Conservation (phyloP, 2,113 vertebrate species). For the Nerophis ophidion region DNA sequence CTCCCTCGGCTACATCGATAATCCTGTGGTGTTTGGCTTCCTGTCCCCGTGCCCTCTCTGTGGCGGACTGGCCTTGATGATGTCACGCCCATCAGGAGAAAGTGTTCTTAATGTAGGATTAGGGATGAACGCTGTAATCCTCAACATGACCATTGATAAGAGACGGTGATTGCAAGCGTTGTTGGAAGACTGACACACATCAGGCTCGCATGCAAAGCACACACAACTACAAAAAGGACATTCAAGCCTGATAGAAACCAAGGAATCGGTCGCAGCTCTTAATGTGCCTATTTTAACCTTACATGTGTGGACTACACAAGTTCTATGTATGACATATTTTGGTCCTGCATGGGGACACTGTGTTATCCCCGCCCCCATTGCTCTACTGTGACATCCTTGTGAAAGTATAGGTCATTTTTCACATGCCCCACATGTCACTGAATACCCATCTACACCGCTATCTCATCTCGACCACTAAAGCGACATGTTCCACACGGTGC, state of each 20-base stretch:
- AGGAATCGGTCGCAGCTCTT: slow-evolving; percentile 4
- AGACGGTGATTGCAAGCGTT: slow-evolving; percentile 61
- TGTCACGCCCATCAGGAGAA: slow-evolving; percentile 61
- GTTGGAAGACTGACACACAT: slow-evolving; percentile 54
- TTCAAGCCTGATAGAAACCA: neutral
- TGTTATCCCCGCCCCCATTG: slow-evolving; percentile 19
- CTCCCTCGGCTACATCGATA: slow-evolving; percentile 40
- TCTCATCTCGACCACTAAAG: slow-evolving; percentile 53
- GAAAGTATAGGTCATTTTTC: slow-evolving; percentile 55
- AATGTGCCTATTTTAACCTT: slow-evolving; percentile 4
- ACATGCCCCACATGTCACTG: slow-evolving; percentile 51
- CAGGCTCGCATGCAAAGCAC: slow-evolving; percentile 13
- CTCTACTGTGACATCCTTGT: slow-evolving; percentile 38
- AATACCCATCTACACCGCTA: slow-evolving; percentile 48
- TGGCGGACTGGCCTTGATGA: slow-evolving; percentile 54
- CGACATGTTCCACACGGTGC: slow-evolving; percentile 49
- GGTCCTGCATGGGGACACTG: slow-evolving; percentile 17
- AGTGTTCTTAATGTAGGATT: slow-evolving; percentile 71
- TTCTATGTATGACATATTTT: neutral
- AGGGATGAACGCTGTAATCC: slow-evolving; percentile 69
- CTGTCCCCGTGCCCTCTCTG: slow-evolving; percentile 56
- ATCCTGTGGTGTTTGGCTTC: slow-evolving; percentile 61
- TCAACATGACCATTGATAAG: slow-evolving; percentile 61
- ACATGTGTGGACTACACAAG: neutral
- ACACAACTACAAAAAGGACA: slow-evolving; percentile 10